Percentiles rank a stretch among this genome's conserved stretches.
Evolutionary conservation across 2,888 invertebrate species (phyloP).

Genomic region (Callinectes sapidus): DNA sequence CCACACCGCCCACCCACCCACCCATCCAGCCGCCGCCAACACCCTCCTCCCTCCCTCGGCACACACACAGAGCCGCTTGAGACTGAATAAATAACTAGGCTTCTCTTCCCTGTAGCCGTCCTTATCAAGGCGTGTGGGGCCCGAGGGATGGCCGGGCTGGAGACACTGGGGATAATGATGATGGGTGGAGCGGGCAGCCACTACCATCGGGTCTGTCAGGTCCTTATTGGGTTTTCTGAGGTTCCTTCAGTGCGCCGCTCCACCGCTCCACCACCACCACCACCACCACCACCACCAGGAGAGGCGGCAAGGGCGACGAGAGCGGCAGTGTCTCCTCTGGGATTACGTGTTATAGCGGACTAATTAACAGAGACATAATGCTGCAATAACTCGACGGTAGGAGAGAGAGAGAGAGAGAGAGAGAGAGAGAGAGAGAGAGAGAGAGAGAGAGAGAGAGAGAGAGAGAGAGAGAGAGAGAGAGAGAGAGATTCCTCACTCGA

Average conservation of each 20-base stretch:
- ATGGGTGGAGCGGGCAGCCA: neutral
- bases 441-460: too few relatives aligned
- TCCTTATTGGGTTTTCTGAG: neutral
- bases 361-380: conserved; percentile 1
- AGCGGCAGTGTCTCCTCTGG: neutral
- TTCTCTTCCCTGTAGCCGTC: neutral
- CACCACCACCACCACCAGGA: neutral
- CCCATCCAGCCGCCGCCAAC: neutral
- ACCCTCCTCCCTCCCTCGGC: too few relatives aligned
- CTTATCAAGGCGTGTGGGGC: neutral
- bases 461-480: too few relatives aligned
- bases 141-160: neutral
- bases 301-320: neutral
- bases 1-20: neutral
- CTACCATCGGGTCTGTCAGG: neutral
- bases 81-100: conserved; percentile 8
- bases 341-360: conserved; percentile 8
- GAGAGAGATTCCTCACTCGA: neutral
- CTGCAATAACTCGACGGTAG: neutral
- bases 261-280: neutral
- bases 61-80: neutral
- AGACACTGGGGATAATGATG: conserved; percentile 4
- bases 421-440: too few relatives aligned
- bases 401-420: neutral
- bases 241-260: neutral